These are phyloP conservation scores for Typhlichthys subterraneus DNA, from an alignment of 2,797 vertebrate species.

Conservation along the genomic window DNA sequence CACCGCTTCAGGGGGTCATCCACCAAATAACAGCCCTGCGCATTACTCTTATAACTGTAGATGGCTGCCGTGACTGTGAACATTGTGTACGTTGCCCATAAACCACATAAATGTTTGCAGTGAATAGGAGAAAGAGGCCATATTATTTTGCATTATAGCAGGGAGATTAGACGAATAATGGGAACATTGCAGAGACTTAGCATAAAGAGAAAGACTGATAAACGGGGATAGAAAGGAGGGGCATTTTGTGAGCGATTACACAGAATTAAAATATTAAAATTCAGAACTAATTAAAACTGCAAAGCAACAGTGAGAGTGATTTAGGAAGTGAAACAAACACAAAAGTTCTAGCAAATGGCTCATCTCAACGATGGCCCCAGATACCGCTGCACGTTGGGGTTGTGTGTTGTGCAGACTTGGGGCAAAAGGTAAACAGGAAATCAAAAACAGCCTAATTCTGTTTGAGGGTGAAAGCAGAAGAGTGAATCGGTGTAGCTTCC, in stretches of 20 bases:
- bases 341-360: conserved; percentile 40
- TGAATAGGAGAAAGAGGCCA: conserved; percentile 35
- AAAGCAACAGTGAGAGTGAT: conserved; percentile 33
- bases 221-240: conserved; percentile 1
- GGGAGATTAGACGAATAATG: conserved; percentile 33
- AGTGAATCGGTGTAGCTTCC: conserved; percentile 44
- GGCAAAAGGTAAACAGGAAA: conserved; percentile 68
- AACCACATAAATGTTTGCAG: conserved; percentile 48
- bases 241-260: conserved; percentile 20
- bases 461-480: conserved; percentile 49
- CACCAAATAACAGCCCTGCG: conserved; percentile 44
- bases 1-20: conserved; percentile 18
- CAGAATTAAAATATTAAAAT: conserved; percentile 27
- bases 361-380: conserved; percentile 49
- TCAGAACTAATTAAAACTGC: conserved; percentile 33
- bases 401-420: conserved; percentile 50
- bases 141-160: conserved; percentile 40
- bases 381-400: conserved; percentile 36
- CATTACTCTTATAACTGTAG: conserved; percentile 44
- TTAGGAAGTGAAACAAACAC: conserved; percentile 24
- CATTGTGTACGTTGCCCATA: conserved; percentile 35
- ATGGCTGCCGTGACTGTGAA: conserved; percentile 31
- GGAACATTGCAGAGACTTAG: conserved; percentile 6
- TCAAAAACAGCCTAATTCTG: conserved; percentile 66
- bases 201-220: conserved; percentile 18